A percentile compares a stretch with the other conserved stretches of the same genome.
These are phyloP conservation scores for Aethes cnicana DNA, from an alignment of 2,888 invertebrate species.

Conservation along the genomic window DNA sequence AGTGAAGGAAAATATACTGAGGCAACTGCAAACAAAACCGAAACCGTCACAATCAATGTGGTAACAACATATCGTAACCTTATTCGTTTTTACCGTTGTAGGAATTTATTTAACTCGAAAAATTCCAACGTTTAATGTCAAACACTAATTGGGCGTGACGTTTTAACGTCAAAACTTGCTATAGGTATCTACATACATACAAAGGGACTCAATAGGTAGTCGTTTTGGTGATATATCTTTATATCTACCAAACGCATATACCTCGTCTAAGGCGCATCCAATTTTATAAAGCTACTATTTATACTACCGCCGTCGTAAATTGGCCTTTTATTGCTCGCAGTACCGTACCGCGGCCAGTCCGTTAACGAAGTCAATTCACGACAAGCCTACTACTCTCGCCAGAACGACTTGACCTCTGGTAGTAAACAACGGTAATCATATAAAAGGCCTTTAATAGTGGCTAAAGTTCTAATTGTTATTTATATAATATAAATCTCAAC, in stretches of 20 bases:
- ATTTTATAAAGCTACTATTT: constrained; percentile 30
- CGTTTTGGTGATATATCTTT: neutral
- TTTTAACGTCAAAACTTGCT: too few relatives aligned
- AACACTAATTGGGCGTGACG: too few relatives aligned
- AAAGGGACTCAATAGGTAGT: too few relatives aligned
- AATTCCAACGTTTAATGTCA: too few relatives aligned
- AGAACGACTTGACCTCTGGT: neutral
- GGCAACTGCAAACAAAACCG: too few relatives aligned
- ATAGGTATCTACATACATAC: too few relatives aligned
- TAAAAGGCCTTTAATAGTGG: neutral
- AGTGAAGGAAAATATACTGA: too few relatives aligned
- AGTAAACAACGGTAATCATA: neutral
- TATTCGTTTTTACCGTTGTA: too few relatives aligned
- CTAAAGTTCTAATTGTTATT: constrained; percentile 29
- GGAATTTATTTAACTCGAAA: too few relatives aligned
- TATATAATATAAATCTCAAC: constrained; percentile 22
- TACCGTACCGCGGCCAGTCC: constrained; percentile 16
- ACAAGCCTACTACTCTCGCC: constrained; percentile 2
- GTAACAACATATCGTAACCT: too few relatives aligned
- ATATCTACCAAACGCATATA: constrained; percentile 18
- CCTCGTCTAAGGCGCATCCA: constrained; percentile 2
- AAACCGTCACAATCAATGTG: too few relatives aligned
- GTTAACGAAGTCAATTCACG: constrained; percentile 30
- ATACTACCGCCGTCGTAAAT: constrained; percentile 25
- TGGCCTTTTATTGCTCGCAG: constrained; percentile 30